Evolutionary conservation across 2,113 vertebrate species (phyloP).

Genomic region (Brienomyrus brachyistius): DNA sequence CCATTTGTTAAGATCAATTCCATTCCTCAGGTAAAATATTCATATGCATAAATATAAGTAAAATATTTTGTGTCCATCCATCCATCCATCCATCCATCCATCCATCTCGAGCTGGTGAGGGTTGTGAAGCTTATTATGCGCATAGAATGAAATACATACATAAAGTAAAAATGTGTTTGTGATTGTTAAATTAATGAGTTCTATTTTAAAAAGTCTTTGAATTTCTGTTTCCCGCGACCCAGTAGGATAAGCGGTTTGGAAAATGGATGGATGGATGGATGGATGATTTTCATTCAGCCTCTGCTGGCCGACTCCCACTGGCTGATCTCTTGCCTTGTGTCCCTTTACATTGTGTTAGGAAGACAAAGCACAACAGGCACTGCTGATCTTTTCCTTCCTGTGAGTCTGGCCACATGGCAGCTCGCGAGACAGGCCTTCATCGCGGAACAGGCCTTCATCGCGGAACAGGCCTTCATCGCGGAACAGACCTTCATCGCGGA

Average conservation of each 20-base stretch:
- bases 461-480: too few relatives aligned
- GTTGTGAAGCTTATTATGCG: not conserved
- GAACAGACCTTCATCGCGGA: not conserved
- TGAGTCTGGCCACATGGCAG: slow-evolving; percentile 40
- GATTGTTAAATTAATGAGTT: not conserved
- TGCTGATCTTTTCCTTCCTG: slow-evolving; percentile 41
- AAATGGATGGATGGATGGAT: too few relatives aligned
- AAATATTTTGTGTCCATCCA: not conserved
- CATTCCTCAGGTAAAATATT: not conserved
- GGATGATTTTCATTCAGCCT: not conserved
- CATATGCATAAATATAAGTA: not conserved
- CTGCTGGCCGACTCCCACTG: not conserved
- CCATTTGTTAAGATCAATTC: not conserved
- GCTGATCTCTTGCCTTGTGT: not conserved
- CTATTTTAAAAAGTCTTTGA: not conserved
- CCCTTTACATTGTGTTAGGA: not conserved
- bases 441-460: slow-evolving; percentile 19
- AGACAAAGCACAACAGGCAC: not conserved
- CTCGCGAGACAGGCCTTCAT: slow-evolving; percentile 30
- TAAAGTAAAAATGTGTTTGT: not conserved
- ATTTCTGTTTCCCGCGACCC: not conserved
- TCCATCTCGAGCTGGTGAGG: too few relatives aligned
- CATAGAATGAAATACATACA: not conserved
- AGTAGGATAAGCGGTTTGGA: too few relatives aligned
- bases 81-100: too few relatives aligned